Base-by-base conservation (phyloP, 2,797 vertebrate genomes). In the Argyrosomus regius region DNA sequence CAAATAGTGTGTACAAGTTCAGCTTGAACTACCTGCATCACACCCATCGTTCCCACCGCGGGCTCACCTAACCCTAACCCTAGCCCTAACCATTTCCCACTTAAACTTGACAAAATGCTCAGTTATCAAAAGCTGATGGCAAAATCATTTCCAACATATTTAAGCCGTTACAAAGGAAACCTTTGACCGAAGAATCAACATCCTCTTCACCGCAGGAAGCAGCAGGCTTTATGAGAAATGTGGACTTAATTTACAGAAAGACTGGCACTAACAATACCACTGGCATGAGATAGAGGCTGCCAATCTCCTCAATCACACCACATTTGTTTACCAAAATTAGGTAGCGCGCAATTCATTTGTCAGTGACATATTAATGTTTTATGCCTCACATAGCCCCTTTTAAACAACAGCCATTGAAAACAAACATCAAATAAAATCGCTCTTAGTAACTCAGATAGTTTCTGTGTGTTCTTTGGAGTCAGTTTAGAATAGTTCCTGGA, bases 221-320 rank as follows among this genome's bases (percentile, higher is more conserved):
- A 58, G 69, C 63, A 69, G 61, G 81, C 82, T 91, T 87, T 89
- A 88, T 88, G 86, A 78, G 89, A 90, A 88, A 89, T 86, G 79
- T 91, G 86, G 71, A 72, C 63, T 80, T 84, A 54, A 85, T 92
- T 89, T 82, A 53, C 48, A 81, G 49, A 80, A 84, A 83, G 80
- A 70, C 79, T 74, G 80, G 87, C 62, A 87, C 73, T 71, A 81
- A 81, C 82, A 85, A 75, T 75, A 82, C 83, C 72, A 67, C 70
- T 77, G 69, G 74, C 84, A 76, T 49, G 64, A 75, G 76, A 80
- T 76, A 56, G 67, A 84, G 60, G 56, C 82, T 75, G 64, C 71
- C 80, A 70, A 76, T 83, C 75, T 75, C 54, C 43, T 7, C 66
- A 16, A 46, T 62, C 69, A 17, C 65, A 53, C 43, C n/a, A 1